Conservation (phyloP, 2,797 vertebrate species). For the Thripadectes ignobilis region DNA sequence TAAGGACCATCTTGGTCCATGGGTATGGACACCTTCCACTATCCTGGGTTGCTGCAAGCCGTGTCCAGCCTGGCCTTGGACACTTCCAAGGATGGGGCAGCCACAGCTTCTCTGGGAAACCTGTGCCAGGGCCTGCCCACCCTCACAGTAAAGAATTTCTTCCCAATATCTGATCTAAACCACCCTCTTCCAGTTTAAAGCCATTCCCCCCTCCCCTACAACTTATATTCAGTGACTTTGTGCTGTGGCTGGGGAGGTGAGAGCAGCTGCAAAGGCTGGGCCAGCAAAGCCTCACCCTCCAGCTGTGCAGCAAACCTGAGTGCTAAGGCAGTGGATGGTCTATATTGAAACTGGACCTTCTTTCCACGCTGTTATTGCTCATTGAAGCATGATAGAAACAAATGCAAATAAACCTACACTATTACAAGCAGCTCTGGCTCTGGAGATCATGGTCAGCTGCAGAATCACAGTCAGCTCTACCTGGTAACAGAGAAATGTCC, state of each 20-base stretch:
- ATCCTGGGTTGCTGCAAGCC: background rate
- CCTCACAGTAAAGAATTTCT: background rate
- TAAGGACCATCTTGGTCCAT: background rate
- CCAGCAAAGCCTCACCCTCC: background rate
- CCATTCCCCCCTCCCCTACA: background rate
- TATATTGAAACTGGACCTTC: background rate
- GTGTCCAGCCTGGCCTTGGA: background rate
- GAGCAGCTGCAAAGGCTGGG: background rate
- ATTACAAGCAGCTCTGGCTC: background rate
- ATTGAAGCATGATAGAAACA: background rate
- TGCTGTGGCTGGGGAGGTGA: too few species aligned
- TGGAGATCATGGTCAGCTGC: background rate
- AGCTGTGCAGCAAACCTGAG: background rate
- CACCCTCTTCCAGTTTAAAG: background rate
- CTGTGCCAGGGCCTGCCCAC: background rate
- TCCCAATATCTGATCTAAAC: background rate
- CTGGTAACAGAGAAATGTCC: background rate
- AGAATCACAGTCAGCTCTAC: background rate
- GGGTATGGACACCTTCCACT: background rate
- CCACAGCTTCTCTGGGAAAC: background rate
- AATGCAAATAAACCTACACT: background rate
- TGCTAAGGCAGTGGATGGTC: background rate
- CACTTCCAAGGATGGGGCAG: background rate
- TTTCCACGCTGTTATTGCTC: accelerated
- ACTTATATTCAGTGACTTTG: background rate